These are phyloP conservation scores for Ceratina japonica DNA, from an alignment of 1,140 invertebrate genomes.

Conservation along the genomic window DNA sequence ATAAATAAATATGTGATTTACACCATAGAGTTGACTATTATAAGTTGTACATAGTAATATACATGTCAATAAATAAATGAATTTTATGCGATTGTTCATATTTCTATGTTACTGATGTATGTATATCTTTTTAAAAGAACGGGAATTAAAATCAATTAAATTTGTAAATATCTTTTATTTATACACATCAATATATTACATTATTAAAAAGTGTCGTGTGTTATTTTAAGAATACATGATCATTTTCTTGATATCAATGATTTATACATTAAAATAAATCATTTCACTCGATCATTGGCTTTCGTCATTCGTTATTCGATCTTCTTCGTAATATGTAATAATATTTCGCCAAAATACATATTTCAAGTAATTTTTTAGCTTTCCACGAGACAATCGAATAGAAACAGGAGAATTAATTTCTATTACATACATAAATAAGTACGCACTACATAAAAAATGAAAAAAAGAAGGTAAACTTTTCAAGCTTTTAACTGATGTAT, in stretches of 20 bases:
- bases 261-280: constrained; percentile 1
- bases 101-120: constrained; percentile 28
- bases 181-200: constrained; percentile 69
- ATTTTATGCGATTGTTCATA: constrained; percentile 36
- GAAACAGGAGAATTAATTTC: constrained; percentile 5
- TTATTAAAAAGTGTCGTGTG: constrained; percentile 70
- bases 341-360: neutral
- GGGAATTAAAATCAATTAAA: neutral
- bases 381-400: constrained; percentile 6
- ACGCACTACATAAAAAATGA: neutral
- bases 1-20: constrained; percentile 10
- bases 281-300: constrained; percentile 33
- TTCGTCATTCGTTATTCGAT: constrained; percentile 25
- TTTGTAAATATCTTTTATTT: constrained; percentile 62
- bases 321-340: neutral
- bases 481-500: neutral
- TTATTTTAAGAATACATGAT: constrained; percentile 64
- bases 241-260: constrained; percentile 42
- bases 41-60: constrained; percentile 32
- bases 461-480: neutral
- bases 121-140: constrained; percentile 29
- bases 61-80: constrained; percentile 36
- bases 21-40: constrained; percentile 16
- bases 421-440: neutral
- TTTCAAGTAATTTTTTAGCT: neutral